Base-by-base conservation (phyloP, 2,888 invertebrate species). In the Cybosia mesomella region DNA sequence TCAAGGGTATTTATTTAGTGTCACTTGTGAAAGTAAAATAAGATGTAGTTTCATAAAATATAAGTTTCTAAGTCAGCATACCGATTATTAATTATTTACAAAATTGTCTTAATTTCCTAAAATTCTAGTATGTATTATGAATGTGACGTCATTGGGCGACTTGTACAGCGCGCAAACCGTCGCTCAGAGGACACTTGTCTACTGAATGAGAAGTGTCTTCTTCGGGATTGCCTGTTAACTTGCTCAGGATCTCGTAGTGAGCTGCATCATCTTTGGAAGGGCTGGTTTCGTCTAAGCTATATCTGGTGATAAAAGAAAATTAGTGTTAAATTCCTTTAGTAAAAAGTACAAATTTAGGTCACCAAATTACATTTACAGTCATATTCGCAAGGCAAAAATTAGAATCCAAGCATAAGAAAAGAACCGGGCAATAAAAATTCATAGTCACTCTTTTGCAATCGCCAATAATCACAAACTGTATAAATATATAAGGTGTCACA, bases 231-330 rank as follows among this genome's bases (percentile, higher is more conserved):
- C 74, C 74, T 0, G 88, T 91, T 2, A 84, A 71, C 77, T 95
- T 95, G 84, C 96, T 96, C 36, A 96, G 89, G 66, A 96, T 96
- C 85, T 96, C 95, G 83, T 96, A 96, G 71, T 95, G 95, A 0
- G 91, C 91, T 0, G 93, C 93, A 63, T 95, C 94, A 53, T 95
- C 95, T 75, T 95, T 94, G 0, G 94, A 86, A 0, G 96, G 96
- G 70, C 96, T 96, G 0, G 96, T 96, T 74, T 96, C 96, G 83
- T 97, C 97, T 70, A 95, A 79, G 28, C 87, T 92, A 85, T 96
- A 97, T 75, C 96, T 96, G 88, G n/a, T 39, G 28, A 39, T 21
- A 0, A 34, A 11, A 64, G 39, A 43, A 66, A 2, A 58, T 18
- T 53, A 2, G 11, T 11, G 22, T 13, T 36, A 11, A 43, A 18